phyloP scores from a whole-genome alignment of 2,797 vertebrate species.

The Enteromius paludinosus region DNA sequence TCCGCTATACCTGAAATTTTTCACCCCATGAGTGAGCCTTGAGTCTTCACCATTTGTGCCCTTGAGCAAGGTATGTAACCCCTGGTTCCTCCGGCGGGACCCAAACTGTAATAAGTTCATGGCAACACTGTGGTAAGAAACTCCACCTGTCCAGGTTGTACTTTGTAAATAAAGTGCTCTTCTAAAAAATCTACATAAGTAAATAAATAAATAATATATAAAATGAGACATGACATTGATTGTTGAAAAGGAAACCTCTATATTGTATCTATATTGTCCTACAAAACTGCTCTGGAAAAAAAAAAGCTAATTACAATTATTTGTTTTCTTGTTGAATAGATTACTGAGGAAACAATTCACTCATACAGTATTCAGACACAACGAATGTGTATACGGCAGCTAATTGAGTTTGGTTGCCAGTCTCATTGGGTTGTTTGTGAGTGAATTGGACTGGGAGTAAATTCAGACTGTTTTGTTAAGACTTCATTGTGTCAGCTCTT shows the following conservation, averaged over 20 bases:
- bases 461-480: constrained; percentile 57
- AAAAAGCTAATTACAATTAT: not conserved
- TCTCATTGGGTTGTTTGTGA: constrained; percentile 2
- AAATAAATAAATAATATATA: not conserved
- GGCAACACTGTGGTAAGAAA: not conserved
- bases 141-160: not conserved
- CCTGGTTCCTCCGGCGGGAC: not conserved
- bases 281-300: too few species aligned
- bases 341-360: not conserved
- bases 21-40: not conserved
- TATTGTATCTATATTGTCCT: too few species aligned
- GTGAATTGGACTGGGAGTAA: not conserved
- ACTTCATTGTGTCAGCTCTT: constrained; percentile 75
- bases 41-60: not conserved
- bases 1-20: not conserved
- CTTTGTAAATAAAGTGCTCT: too few species aligned
- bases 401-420: constrained; percentile 1
- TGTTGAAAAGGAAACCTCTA: not conserved
- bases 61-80: constrained; percentile 1
- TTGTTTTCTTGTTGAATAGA: not conserved
- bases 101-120: not conserved
- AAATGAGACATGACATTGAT: not conserved
- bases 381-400: not conserved
- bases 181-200: not conserved
- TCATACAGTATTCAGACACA: not conserved